phyloP scores from a whole-genome alignment of 1,140 invertebrate species.

The Trichoplusia ni region DNA sequence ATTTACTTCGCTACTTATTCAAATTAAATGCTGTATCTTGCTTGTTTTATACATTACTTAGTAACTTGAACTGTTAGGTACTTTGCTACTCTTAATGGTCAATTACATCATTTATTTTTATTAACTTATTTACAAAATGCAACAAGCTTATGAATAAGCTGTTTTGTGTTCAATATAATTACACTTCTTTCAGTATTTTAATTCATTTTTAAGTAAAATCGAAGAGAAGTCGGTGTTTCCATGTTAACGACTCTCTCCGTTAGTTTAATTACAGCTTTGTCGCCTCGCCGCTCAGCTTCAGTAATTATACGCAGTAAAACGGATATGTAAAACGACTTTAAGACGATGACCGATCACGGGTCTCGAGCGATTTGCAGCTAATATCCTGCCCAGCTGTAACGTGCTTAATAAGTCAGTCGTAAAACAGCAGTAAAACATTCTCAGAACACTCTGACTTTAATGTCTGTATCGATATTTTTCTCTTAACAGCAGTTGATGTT shows the following conservation, averaged over 20 bases:
- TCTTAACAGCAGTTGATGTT: slow-evolving; percentile 22
- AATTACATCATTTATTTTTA: too few relatives aligned
- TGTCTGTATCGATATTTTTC: slow-evolving; percentile 36
- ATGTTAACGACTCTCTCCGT: slow-evolving; percentile 67
- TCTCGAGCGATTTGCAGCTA: slow-evolving; percentile 58
- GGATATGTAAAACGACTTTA: slow-evolving; percentile 68
- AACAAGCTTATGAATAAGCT: too few relatives aligned
- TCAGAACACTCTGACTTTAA: slow-evolving; percentile 38
- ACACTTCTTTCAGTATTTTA: slow-evolving; percentile 35
- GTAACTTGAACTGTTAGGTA: too few relatives aligned
- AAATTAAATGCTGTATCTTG: too few relatives aligned
- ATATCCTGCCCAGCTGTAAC: slow-evolving; percentile 65
- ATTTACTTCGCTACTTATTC: too few relatives aligned
- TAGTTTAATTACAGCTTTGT: slow-evolving; percentile 74
- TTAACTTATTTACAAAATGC: too few relatives aligned
- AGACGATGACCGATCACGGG: slow-evolving; percentile 60
- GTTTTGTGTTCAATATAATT: slow-evolving; percentile 26
- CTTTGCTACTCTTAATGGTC: too few relatives aligned
- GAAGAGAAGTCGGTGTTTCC: slow-evolving; percentile 48
- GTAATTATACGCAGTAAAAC: slow-evolving; percentile 72
- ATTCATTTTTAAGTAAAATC: slow-evolving; percentile 55
- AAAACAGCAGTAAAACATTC: slow-evolving; percentile 61
- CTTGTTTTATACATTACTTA: too few relatives aligned
- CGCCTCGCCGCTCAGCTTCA: slow-evolving; percentile 54
- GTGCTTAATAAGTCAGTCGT: slow-evolving; percentile 58